Base-by-base conservation (phyloP, 2,797 vertebrate genomes). In the Odontamblyopus rebecca region DNA sequence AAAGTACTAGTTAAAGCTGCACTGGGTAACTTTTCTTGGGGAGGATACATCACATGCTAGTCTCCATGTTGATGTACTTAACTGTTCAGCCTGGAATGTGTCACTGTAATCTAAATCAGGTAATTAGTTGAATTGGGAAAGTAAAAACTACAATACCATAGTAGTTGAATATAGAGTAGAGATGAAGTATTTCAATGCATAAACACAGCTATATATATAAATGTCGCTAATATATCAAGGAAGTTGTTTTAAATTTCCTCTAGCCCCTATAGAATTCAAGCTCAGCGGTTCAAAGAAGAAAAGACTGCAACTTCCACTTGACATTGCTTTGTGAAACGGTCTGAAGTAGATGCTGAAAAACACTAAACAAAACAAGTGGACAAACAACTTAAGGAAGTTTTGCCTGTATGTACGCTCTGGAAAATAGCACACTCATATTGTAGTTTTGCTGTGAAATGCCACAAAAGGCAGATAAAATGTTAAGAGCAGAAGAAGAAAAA, bases 201-300 rank as follows among this genome's bases (percentile, higher is more conserved):
- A 48, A 4, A 15, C 44, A 48, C 0, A 48, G 12, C 3, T 9
- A 9, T 38, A 38, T 38, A 9, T 35, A 6, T 23, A 23, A 23
- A 23, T 23, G 23, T 35, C 5, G 32, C 32, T 5, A 32, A 32
- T 6, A 32, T 8, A 35, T 7, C 8, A 7, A 35, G 7, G 7
- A 35, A 35, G 8, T 1, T 35, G 35, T 35, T 35, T 35, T 35
- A 35, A 38, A 76, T 56, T 79, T 77, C 26, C 67, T 19, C 0
- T 2, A 3, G 54, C 86, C 82, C 69, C 75, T 41, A 4, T 80
- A 68, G 83, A 75, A 32, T 69, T 71, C 68, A 48, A 63, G 54
- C 62, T 77, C 79, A 78, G 64, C 60, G 60, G 72, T 41, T 68
- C 76, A 68, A 44, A 64, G 50, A 32, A 68, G 38, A 8, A 64